These are phyloP conservation scores for Eudemis profundana DNA, from an alignment of 2,888 invertebrate species.

Conservation along the genomic window DNA sequence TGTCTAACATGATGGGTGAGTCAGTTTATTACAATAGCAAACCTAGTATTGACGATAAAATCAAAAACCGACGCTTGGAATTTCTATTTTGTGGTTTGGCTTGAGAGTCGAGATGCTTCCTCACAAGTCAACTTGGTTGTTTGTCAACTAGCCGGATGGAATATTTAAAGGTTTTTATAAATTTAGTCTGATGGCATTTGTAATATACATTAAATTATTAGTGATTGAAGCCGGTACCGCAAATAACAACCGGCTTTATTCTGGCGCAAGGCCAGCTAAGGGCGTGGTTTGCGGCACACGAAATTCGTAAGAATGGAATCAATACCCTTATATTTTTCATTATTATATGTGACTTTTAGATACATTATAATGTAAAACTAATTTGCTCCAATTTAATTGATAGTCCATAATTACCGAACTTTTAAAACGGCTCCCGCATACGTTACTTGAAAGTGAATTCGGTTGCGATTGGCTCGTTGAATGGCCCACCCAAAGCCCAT, in stretches of 20 bases:
- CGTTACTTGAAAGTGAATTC: too few species aligned
- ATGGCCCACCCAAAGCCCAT: too few species aligned
- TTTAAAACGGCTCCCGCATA: too few species aligned
- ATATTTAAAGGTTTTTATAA: not conserved
- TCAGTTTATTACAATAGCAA: conserved; percentile 46
- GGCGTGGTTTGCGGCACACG: conserved; percentile 64
- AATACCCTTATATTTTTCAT: conserved; percentile 46
- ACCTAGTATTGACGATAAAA: not conserved
- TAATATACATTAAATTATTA: conserved; percentile 15
- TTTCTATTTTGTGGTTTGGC: too few species aligned
- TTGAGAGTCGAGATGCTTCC: not conserved
- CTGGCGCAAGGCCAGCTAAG: conserved; percentile 71
- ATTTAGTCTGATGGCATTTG: conserved; percentile 3
- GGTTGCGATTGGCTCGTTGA: too few species aligned
- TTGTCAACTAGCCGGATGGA: not conserved
- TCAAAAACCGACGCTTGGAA: too few species aligned
- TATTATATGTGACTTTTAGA: not conserved
- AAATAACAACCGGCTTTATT: conserved; percentile 66
- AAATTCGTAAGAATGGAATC: conserved; percentile 56
- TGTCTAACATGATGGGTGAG: conserved; percentile 80
- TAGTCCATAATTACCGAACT: too few species aligned
- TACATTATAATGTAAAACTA: too few species aligned
- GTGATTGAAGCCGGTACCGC: conserved; percentile 53
- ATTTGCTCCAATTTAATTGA: too few species aligned
- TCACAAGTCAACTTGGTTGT: not conserved